Base-by-base conservation (phyloP, 2,888 invertebrate species). In the Coelopa pilipes region DNA sequence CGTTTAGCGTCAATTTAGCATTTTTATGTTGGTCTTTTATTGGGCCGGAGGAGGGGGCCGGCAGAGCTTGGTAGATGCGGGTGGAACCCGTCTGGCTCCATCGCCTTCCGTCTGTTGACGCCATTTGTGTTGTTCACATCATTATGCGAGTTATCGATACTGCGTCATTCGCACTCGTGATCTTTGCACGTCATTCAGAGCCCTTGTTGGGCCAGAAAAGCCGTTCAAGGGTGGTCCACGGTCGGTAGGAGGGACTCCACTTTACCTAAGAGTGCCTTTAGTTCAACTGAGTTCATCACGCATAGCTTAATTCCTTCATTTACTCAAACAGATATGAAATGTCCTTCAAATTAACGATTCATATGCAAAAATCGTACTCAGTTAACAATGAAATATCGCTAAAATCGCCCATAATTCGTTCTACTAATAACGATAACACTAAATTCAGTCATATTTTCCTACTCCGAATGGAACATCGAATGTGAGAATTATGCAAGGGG, bases 121-220 rank as follows among this genome's bases (percentile, higher is more conserved):
- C 21, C 71, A 71, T 19, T 63, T 71, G 71, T 50, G 10, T 15
- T 15, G 55, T 71, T 71, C 71, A 19, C 71, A 71, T 63, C 53
- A 71, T 71, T 46, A 34, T 63, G 70, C 62, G 24, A 63, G 49
- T 70, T 62, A 70, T 70, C 47, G 70, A 70, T 70, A 60, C 34
- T 15, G n/a, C 24, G 34, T 24, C 24, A 62, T 24, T n/a, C 2
- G 3, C 15, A 15, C 34, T 21, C n/a, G 45, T 34, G 19, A 4
- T 7, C 13, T 53, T 53, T 53, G 10, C 10, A 4, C 24, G n/a
- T n/a, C 34, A n/a, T 62, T 59, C 34, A 34, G 62, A 12, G 62
- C 13, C 34, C 13, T 3, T 34, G n/a, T 15, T 34, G 1, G 24
- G 5, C n/a, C 2, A 34, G 1, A 34, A 5, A 62, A 24, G 15